Conservation (phyloP, 2,113 vertebrate species). For the Hydrolagus affinis region DNA sequence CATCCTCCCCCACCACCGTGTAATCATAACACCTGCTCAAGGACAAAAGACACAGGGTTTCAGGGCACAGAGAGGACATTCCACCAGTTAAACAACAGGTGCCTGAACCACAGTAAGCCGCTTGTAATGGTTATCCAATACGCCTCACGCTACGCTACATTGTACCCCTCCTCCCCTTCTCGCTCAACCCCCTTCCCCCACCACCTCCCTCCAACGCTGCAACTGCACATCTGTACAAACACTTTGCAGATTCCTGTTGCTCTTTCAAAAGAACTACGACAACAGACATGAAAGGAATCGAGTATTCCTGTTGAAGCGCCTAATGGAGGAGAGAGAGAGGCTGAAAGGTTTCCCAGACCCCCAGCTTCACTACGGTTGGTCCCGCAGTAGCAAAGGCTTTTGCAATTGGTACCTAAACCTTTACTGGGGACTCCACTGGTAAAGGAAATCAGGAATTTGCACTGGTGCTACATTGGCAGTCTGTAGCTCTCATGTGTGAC, state of each 20-base stretch:
- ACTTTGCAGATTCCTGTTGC: neutral
- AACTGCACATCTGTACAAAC: constrained; percentile 6
- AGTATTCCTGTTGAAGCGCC: neutral
- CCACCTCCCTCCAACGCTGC: neutral
- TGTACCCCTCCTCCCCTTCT: neutral
- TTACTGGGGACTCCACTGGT: no score
- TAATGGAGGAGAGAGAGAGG: neutral
- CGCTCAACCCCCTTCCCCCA: neutral
- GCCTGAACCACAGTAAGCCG: neutral
- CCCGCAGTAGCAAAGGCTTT: neutral
- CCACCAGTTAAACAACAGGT: constrained; percentile 26
- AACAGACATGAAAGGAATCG: neutral
- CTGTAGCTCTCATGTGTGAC: no score
- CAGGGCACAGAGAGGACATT: constrained; percentile 2
- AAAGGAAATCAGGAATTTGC: no score
- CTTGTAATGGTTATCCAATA: constrained; percentile 12
- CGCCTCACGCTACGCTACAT: neutral
- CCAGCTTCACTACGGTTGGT: neutral
- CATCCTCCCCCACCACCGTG: constrained; percentile 14
- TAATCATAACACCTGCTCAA: constrained; percentile 15
- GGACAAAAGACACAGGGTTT: constrained; percentile 16
- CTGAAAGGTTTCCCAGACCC: neutral
- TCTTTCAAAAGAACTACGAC: neutral
- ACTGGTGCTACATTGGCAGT: no score
- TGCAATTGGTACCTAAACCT: no score